Evolutionary conservation across 1,140 invertebrate species (phyloP), one percentile per base, ranked within the genome.

Genomic region (Orius laevigatus): DNA sequence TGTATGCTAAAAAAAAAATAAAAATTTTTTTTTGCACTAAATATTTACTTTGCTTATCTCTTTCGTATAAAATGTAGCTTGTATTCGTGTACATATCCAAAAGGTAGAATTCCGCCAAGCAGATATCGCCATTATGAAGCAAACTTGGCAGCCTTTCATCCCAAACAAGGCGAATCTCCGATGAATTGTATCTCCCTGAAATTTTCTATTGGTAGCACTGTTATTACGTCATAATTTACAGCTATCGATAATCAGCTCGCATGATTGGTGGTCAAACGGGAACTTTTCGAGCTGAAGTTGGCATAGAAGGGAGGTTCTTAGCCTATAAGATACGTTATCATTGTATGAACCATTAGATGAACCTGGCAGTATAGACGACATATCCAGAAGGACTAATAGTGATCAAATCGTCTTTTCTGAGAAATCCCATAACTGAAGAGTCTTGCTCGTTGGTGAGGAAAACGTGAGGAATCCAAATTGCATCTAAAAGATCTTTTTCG

Each of bases 221-320:
- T 38, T 38, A 5, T 5, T 20, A 16, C 19, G 14, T 16, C 2
- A 35, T 15, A 53, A 70, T 79, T 74, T 73, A 86, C 84, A 87
- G 57, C 81, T 85, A 60, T 84, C 79, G 44, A 86, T 74, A 33
- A 76, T 71, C 34, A 87, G 71, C 33, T 77, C 74, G 59, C 84
- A 87, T 31, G 75, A 71, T 62, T 87, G 83, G 33, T 78, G 71
- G 57, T 88, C 84, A 55, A 88, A 86, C 1, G 84, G 84, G 56
- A 87, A 88, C 60, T 85, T 86, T 59, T 83, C 77, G n/a, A 87
- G 60, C 56, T 84, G 74, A 62, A 85, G 75, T 67, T 79, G 81
- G 56, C 84, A 88, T 52, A 81, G 81, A 0, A 87, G 66, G 1
- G 74, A 77, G 0, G 79, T 75, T 58, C 81, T 81, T 59, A 86